Base-by-base conservation (phyloP, 2,797 vertebrate genomes). In the Pelodytes ibericus region DNA sequence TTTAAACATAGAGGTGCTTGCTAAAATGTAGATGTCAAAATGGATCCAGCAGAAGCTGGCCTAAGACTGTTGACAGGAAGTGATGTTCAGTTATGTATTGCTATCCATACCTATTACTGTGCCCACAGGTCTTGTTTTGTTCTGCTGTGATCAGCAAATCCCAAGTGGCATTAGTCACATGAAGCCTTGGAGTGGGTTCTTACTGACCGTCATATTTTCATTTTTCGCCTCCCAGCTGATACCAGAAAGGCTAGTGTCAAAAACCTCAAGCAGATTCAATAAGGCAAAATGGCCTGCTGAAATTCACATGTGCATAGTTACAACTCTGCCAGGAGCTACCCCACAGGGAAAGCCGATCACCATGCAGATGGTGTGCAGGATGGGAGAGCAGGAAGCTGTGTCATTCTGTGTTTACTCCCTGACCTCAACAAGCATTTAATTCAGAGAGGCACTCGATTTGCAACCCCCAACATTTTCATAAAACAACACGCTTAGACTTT, bases 11-110 rank as follows among this genome's bases (percentile, higher is more conserved):
- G 63, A 20, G 18, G 30, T 47, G 39, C 30, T 29, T 44, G 30
- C 15, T 67, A 84, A 87, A 90, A 83, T 86, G 88, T 86, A 89
- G 87, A 87, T 89, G 83, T 87, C 86, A 64, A 72, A 82, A 87
- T 83, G 89, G 82, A 87, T 82, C 83, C 87, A 69, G 80, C 8
- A 71, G 80, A n/a, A 82, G 79, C 81, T 69, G 82, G 66, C 80
- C 51, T 74, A 69, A 80, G 76, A 81, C 57, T 16, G 15, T 26
- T 20, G 24, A 36, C 25, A 77, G n/a, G 64, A 20, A 33, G 36
- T 71, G 70, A 63, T 47, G 71, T 56, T 66, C 70, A 77, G 72
- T 56, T 80, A 60, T 44, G 20, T 25, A 18, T 65, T 0, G 0
- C 64, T 18, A 56, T 77, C 77, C 39, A 0, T 0, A 1, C 26